phyloP scores from a whole-genome alignment of 2,797 vertebrate species.

The Sphenodon punctatus region DNA sequence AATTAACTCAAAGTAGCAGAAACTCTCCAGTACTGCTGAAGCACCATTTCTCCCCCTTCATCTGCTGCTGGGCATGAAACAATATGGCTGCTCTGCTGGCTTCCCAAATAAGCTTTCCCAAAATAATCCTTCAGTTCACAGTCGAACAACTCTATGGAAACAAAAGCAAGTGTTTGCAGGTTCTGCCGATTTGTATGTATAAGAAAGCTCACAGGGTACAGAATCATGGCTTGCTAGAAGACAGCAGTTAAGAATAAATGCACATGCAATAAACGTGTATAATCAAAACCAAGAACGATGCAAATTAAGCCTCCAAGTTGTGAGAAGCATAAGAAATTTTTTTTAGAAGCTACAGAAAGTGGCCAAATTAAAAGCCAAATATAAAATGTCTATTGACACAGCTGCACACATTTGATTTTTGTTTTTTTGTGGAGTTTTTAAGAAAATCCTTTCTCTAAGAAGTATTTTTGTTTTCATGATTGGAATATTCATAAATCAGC shows the following conservation, averaged over 20 bases:
- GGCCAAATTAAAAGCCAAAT: background rate
- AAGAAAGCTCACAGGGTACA: background rate
- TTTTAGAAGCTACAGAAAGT: background rate
- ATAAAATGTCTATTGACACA: too few species aligned
- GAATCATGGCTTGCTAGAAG: background rate
- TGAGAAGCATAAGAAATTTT: background rate
- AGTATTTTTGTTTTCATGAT: background rate
- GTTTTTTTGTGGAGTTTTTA: background rate
- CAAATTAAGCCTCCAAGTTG: background rate
- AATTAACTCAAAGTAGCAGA: too few species aligned
- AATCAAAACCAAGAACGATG: background rate
- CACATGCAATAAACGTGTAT: background rate
- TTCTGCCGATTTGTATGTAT: background rate
- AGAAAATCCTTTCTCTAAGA: background rate
- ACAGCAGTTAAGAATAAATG: slow-evolving; percentile 12
- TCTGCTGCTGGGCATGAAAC: too few species aligned
- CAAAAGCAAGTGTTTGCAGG: background rate
- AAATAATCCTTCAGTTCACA: too few species aligned
- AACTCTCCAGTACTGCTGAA: too few species aligned
- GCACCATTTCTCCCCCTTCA: too few species aligned
- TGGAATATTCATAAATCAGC: background rate
- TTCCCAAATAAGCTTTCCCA: too few species aligned
- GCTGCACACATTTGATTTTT: background rate
- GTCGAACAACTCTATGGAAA: too few species aligned
- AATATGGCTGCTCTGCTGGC: too few species aligned